Conservation (phyloP, 30 jellyfish, hydroid and myxozoan species). For the Rhopilema esculentum region DNA sequence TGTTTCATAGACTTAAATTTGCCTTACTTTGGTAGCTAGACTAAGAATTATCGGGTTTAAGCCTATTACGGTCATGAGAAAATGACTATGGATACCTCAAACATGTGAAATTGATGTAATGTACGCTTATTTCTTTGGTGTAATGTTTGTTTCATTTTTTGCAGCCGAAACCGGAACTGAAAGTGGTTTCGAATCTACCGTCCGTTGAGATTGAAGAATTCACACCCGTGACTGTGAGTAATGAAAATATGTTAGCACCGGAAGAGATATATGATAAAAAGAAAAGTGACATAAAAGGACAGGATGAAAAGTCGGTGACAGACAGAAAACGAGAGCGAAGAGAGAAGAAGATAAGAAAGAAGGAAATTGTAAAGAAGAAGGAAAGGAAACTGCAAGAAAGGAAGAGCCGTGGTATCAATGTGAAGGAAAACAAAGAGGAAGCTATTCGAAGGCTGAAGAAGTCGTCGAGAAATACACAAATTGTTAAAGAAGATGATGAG, state of each 20-base stretch:
- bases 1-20: too few species aligned
- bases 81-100: too few species aligned
- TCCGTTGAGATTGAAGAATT: slow-evolving; percentile 91
- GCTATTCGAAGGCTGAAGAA: slow-evolving; percentile 48
- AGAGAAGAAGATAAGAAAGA: slow-evolving; percentile 59
- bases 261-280: slow-evolving; percentile 69
- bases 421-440: slow-evolving; percentile 41
- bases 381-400: slow-evolving; percentile 29
- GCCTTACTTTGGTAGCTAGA: too few species aligned
- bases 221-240: slow-evolving; percentile 88
- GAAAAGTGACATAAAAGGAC: slow-evolving; percentile 48
- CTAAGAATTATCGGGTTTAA: too few species aligned
- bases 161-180: slow-evolving; percentile 92
- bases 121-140: background rate
- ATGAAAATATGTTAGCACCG: slow-evolving; percentile 67
- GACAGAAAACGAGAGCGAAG: slow-evolving; percentile 75
- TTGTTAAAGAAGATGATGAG: slow-evolving; percentile 2
- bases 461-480: slow-evolving; percentile 21
- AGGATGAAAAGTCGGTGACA: slow-evolving; percentile 64
- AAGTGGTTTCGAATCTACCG: slow-evolving; percentile 84
- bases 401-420: slow-evolving; percentile 2
- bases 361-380: slow-evolving; percentile 36
- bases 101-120: too few species aligned
- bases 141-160: background rate
- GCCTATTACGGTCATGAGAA: too few species aligned